Base-by-base conservation (phyloP, 1,140 invertebrate genomes). In the Hormaphis cornu region DNA sequence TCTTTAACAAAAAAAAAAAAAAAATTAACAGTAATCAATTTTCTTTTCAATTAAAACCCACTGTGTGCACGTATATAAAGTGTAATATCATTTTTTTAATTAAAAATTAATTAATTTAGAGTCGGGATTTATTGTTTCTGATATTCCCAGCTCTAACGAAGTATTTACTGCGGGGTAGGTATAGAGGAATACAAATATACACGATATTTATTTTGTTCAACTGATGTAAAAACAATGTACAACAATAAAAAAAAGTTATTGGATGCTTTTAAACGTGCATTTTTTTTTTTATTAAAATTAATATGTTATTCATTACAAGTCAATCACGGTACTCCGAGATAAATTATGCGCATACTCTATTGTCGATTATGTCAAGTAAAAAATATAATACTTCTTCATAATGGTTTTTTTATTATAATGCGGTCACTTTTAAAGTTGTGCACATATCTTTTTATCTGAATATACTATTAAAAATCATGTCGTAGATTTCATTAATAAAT, bases 21-120 rank as follows among this genome's bases (percentile, higher is more conserved):
- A n/a, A n/a, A 58, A 58, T 58, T 40, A 58, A 58, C 54, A 24
- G 35, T 40, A 37, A 37, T 37, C 37, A 22, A 40, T 58, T 33
- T 14, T 58, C 9, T 37, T 54, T 33, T 37, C n/a, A 8, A n/a
- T n/a, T n/a, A n/a, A n/a, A n/a, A n/a, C n/a, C n/a, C n/a, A n/a
- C n/a, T n/a, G n/a, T n/a, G n/a, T n/a, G n/a, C n/a, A n/a, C 8
- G 20, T n/a, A 24, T 37, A 37, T 58, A 40, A 40, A 58, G 33
- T 40, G 30, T 35, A 22, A 20, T 40, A 24, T 50, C 12, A 40
- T 37, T 40, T 58, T n/a, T 58, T 58, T 26, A 26, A 58, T 37
- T 4, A 26, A 24, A 58, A 58, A 37, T 24, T 4, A 58, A 58
- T 56, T 20, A 12, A 37, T 18, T 56, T 56, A 37, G 35, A 24